Conservation (phyloP, 2,888 invertebrate species). For the Schizotus pectinicornis region DNA sequence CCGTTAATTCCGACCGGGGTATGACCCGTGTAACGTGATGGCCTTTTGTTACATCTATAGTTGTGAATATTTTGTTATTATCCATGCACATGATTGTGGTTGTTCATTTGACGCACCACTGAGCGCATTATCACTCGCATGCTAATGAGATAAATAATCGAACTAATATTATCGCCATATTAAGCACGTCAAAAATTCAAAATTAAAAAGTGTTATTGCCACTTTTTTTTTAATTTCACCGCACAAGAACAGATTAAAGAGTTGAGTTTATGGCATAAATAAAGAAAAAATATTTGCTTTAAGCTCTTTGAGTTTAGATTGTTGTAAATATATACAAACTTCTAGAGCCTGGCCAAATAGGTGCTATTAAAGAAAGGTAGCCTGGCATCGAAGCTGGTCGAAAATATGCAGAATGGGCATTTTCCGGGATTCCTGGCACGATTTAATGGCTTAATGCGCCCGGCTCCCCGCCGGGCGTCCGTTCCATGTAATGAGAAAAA, state of each 20-base stretch:
- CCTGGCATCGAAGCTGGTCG: not conserved
- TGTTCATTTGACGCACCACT: conserved; percentile 40
- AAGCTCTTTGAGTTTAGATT: no score
- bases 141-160: no score
- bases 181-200: not conserved
- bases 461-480: no score
- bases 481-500: no score
- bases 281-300: no score
- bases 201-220: not conserved
- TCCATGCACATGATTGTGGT: conserved; percentile 33
- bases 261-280: no score
- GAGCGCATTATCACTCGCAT: conserved; percentile 10
- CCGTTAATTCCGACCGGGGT: conserved; percentile 18
- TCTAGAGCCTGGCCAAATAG: no score
- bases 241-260: not conserved
- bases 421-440: not conserved
- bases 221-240: not conserved
- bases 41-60: conserved; percentile 19
- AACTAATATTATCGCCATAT: no score
- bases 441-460: not conserved
- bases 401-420: not conserved
- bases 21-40: conserved; percentile 6
- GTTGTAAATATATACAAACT: no score
- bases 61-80: conserved; percentile 11
- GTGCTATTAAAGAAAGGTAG: not conserved